Conservation (phyloP, 2,797 vertebrate species). For the Rhabdophis nuchalis region DNA sequence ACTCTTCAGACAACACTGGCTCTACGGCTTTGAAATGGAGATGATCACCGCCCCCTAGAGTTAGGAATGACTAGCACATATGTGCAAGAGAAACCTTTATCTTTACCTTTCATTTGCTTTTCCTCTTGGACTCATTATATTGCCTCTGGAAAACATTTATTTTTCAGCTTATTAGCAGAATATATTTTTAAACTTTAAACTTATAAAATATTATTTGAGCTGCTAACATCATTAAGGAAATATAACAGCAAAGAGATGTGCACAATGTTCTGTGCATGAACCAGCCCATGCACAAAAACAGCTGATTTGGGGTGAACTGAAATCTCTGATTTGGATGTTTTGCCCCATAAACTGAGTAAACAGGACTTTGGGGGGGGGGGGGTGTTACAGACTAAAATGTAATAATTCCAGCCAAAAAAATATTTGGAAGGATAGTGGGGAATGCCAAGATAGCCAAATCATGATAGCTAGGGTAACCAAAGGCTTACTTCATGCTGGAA, state of each 20-base stretch:
- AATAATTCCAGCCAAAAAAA: neutral
- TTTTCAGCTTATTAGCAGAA: neutral
- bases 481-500: neutral
- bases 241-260: neutral
- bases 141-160: neutral
- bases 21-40: no score
- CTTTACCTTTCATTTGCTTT: neutral
- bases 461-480: neutral
- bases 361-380: neutral
- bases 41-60: no score
- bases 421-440: neutral
- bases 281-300: neutral
- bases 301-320: neutral
- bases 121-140: neutral
- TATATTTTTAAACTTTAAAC: neutral
- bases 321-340: neutral
- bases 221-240: neutral
- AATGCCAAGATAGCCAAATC: neutral
- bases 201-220: neutral
- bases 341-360: neutral
- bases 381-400: neutral
- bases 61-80: no score
- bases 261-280: neutral
- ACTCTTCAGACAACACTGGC: no score
- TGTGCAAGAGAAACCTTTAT: no score